These are phyloP conservation scores for Alosa alosa DNA, from an alignment of 2,113 vertebrate species.

Conservation along the genomic window DNA sequence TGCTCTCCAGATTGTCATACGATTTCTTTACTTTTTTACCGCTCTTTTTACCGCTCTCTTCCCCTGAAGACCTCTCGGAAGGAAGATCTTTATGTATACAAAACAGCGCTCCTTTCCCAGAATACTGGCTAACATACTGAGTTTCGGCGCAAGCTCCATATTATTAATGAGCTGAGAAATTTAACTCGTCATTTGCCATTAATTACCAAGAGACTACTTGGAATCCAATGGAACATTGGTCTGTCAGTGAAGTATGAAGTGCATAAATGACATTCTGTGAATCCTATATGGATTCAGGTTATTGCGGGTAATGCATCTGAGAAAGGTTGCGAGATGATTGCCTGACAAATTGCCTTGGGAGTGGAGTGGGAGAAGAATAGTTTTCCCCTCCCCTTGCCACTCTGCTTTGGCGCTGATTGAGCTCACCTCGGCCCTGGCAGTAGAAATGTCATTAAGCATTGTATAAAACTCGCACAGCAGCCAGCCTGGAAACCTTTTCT, in stretches of 20 bases:
- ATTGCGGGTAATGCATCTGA: neutral
- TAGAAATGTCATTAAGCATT: constrained; percentile 18
- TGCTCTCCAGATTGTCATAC: constrained; percentile 2
- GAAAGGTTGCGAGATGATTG: constrained; percentile 3
- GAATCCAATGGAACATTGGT: neutral
- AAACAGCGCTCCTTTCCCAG: neutral
- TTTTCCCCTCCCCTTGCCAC: neutral
- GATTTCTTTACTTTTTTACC: neutral
- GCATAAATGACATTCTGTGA: constrained; percentile 2
- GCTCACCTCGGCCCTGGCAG: neutral
- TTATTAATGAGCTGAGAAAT: constrained; percentile 20
- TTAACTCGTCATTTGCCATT: neutral
- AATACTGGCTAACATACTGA: neutral
- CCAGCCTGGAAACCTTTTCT: neutral
- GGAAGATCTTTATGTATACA: neutral
- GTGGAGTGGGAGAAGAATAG: neutral
- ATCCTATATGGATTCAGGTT: neutral
- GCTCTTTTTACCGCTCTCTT: neutral
- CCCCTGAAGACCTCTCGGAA: neutral
- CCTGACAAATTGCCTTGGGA: constrained; percentile 2
- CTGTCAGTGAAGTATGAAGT: constrained; percentile 1
- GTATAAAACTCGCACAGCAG: neutral
- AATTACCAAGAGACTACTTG: neutral
- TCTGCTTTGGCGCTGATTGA: constrained; percentile 5
- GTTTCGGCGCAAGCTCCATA: neutral